phyloP scores from a whole-genome alignment of 2,113 vertebrate species.

The Falcunculus frontatus region DNA sequence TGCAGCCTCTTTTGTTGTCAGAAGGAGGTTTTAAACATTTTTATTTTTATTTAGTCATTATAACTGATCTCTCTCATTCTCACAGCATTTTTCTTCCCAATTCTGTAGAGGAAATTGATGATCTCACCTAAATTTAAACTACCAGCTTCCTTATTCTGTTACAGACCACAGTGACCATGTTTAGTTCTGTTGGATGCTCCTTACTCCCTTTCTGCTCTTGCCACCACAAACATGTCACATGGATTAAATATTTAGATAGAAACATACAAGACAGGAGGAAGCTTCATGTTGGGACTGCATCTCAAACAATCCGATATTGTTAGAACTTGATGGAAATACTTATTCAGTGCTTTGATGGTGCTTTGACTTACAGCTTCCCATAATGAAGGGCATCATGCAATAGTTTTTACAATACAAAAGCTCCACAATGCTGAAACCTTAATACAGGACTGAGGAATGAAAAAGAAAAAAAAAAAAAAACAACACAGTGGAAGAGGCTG shows the following conservation, averaged over 20 bases:
- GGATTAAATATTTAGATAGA: not conserved
- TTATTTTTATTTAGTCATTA: not conserved
- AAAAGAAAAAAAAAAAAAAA: not conserved
- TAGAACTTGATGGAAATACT: not conserved
- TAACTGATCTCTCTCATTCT: not conserved
- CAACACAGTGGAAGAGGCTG: not conserved
- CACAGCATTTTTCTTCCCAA: not conserved
- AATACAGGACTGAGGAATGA: not conserved
- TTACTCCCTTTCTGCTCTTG: not conserved
- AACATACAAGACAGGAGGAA: not conserved
- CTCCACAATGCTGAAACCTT: not conserved
- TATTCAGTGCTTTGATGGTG: not conserved
- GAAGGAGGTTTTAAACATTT: not conserved
- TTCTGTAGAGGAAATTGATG: not conserved
- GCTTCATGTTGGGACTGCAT: not conserved
- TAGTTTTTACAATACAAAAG: not conserved
- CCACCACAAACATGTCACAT: not conserved
- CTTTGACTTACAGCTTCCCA: not conserved
- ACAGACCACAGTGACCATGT: not conserved
- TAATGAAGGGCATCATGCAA: not conserved
- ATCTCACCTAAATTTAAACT: not conserved
- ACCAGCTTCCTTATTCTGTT: not conserved
- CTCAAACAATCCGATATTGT: not conserved
- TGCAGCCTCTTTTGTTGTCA: not conserved
- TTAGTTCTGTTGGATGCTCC: not conserved